Percentiles rank a stretch among this genome's conserved stretches.
Evolutionary conservation across 2,797 vertebrate genomes (phyloP).

Genomic region (Hephaestus fuliginosus): DNA sequence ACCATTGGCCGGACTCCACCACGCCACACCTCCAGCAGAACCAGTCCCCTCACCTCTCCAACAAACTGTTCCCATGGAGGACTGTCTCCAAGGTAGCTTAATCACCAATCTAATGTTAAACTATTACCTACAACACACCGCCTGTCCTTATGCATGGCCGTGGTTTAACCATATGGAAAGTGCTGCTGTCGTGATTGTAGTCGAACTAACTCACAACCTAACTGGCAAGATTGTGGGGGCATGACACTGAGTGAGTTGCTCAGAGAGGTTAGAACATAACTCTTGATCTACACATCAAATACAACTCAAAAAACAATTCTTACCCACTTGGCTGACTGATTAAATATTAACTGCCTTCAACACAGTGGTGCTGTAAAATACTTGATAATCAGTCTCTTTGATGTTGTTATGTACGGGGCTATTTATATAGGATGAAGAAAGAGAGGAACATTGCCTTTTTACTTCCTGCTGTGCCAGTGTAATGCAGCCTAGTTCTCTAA

Average conservation of each 20-base stretch:
- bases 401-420: not conserved
- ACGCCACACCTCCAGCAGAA: constrained; percentile 93
- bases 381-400: constrained; percentile 22
- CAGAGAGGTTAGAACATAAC: constrained; percentile 6
- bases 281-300: not conserved
- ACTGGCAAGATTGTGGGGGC: not conserved
- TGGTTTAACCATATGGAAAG: not conserved
- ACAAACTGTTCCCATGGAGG: constrained; percentile 98
- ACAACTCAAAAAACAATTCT: not conserved
- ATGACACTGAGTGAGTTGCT: constrained; percentile 32
- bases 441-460: not conserved
- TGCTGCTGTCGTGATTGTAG: constrained; percentile 4
- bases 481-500: not conserved
- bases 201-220: not conserved
- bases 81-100: constrained; percentile 93
- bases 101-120: not conserved
- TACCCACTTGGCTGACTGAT: not conserved
- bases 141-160: constrained; percentile 22
- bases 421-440: not conserved
- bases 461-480: not conserved
- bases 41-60: constrained; percentile 96
- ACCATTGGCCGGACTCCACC: constrained; percentile 93
- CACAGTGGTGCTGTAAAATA: not conserved
- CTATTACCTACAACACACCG: not conserved
- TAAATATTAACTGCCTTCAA: not conserved